phyloP scores from a whole-genome alignment of 2,113 vertebrate genomes.

The Pionites leucogaster region DNA sequence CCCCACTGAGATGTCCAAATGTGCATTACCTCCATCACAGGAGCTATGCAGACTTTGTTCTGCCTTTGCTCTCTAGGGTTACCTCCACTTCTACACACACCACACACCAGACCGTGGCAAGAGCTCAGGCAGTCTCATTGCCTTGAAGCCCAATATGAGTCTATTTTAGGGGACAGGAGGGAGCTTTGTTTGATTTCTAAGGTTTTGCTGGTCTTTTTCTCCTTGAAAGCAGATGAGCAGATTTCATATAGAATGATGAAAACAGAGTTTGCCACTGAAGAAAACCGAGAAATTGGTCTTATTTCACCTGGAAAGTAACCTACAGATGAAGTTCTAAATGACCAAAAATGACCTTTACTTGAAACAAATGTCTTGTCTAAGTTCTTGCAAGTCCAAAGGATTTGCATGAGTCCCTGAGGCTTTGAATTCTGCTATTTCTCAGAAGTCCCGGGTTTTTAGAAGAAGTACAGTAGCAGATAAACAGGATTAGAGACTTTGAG shows the following conservation, averaged over 20 bases:
- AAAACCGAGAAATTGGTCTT: background rate
- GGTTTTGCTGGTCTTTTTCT: background rate
- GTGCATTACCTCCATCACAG: background rate
- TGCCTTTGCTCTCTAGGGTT: background rate
- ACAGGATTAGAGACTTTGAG: slow-evolving; percentile 24
- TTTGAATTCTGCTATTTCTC: slow-evolving; percentile 27
- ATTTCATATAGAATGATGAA: background rate
- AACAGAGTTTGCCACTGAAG: background rate
- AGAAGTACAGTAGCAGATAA: slow-evolving; percentile 43
- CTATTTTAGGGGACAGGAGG: background rate
- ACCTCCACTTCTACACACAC: background rate
- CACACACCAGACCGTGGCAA: background rate
- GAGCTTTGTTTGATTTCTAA: background rate
- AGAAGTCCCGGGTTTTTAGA: slow-evolving; percentile 9
- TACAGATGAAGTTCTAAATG: background rate
- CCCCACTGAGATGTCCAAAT: background rate
- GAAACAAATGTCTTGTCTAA: background rate
- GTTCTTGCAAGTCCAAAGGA: background rate
- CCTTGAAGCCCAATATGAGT: background rate
- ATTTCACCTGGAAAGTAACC: background rate
- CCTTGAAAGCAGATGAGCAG: background rate
- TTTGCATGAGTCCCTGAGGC: background rate
- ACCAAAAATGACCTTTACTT: background rate
- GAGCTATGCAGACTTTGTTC: background rate
- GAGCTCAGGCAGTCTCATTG: background rate